Percentiles rank a stretch among this genome's conserved stretches.
Conservation (phyloP, 92 coral and sea anemone species). For the Porites rus region DNA sequence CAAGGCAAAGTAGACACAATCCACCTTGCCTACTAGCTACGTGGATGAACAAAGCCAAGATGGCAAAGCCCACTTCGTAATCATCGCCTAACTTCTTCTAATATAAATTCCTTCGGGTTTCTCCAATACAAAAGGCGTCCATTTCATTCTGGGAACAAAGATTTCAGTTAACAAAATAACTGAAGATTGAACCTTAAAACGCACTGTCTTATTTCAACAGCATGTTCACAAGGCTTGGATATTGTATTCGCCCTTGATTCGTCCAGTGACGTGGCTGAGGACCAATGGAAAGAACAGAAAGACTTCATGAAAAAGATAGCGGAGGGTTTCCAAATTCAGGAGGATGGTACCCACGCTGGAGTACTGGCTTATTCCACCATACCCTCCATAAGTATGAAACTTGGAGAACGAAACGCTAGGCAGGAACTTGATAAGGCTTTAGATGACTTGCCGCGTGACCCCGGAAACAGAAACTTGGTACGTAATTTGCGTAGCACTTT, state of each 20-base stretch:
- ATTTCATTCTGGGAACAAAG: no score
- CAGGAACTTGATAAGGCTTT: conserved; percentile 76
- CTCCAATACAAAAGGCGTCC: no score
- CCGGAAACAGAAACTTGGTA: conserved; percentile 88
- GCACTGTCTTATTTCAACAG: conserved; percentile 37
- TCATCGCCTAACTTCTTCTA: no score
- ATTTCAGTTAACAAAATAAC: no score
- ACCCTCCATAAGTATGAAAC: conserved; percentile 89
- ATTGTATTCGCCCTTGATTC: conserved; percentile 97
- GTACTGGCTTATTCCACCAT: conserved; percentile 94
- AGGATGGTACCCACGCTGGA: conserved; percentile 86
- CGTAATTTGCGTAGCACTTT: background rate
- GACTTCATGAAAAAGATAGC: conserved; percentile 75
- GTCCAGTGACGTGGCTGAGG: conserved; percentile 82
- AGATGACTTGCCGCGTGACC: conserved; percentile 78
- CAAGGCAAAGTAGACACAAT: no score
- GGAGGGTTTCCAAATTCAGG: conserved; percentile 76
- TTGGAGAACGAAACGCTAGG: conserved; percentile 81
- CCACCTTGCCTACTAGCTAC: no score
- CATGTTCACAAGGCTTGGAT: conserved; percentile 88
- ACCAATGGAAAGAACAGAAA: conserved; percentile 94
- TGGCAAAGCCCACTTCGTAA: no score
- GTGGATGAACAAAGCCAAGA: no score
- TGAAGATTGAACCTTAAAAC: background rate
- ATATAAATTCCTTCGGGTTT: no score